These are phyloP conservation scores for Muschampia staudingeri DNA, from an alignment of 2,888 invertebrate genomes.

Conservation along the genomic window DNA sequence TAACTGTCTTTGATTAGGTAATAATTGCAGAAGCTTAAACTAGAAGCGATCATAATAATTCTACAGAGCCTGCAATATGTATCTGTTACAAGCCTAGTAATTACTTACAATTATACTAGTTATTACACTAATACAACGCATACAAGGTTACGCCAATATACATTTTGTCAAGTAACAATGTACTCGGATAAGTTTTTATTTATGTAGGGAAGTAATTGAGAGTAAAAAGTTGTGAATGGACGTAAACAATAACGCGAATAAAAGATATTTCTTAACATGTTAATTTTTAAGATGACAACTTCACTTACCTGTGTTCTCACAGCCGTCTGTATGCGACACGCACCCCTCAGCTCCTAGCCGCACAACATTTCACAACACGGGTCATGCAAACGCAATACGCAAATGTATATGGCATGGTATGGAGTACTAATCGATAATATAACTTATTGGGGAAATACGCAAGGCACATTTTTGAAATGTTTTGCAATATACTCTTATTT, in stretches of 20 bases:
- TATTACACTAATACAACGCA: conserved; percentile 5
- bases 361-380: conserved; percentile 92
- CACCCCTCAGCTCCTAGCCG: conserved; percentile 97
- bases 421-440: conserved; percentile 70
- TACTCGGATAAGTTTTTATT: no score
- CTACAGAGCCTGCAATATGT: conserved; percentile 27
- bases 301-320: conserved; percentile 97
- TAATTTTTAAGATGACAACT: conserved; percentile 69
- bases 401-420: conserved; percentile 53
- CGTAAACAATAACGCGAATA: not conserved
- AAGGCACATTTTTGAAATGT: conserved; percentile 65
- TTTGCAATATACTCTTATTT: conserved; percentile 70
- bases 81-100: conserved; percentile 6
- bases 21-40: conserved; percentile 19
- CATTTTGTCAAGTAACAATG: not conserved
- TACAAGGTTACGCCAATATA: not conserved
- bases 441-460: conserved; percentile 62
- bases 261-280: not conserved
- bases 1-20: not conserved
- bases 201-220: not conserved
- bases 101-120: not conserved
- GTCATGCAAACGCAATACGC: conserved; percentile 87
- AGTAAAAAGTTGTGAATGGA: not conserved
- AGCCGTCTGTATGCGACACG: conserved; percentile 98
- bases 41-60: conserved; percentile 16